phyloP scores from a whole-genome alignment of 1,140 invertebrate species.

The Neodiprion fabricii region DNA sequence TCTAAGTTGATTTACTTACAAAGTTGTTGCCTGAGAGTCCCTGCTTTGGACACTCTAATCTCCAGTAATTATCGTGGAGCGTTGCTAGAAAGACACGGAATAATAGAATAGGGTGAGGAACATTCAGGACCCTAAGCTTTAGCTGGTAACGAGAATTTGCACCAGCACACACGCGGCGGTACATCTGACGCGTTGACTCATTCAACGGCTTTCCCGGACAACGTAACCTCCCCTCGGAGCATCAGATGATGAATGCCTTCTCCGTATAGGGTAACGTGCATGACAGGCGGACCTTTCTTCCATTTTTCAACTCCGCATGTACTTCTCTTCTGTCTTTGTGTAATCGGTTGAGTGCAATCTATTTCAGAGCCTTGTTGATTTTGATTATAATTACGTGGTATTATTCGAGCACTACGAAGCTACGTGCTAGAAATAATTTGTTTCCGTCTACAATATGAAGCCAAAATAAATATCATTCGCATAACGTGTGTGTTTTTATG shows the following conservation, averaged over 20 bases:
- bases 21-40: background rate
- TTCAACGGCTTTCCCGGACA: slow-evolving; percentile 21
- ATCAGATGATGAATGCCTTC: background rate
- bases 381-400: slow-evolving; percentile 5
- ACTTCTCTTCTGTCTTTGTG: background rate
- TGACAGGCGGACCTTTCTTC: slow-evolving; percentile 2
- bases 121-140: slow-evolving; percentile 33
- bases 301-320: background rate
- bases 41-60: slow-evolving; percentile 41
- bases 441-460: background rate
- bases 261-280: background rate
- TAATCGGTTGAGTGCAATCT: background rate
- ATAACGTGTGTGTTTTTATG: slow-evolving; percentile 36
- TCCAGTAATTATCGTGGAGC: slow-evolving; percentile 31
- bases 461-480: background rate
- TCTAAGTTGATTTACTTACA: background rate
- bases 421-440: background rate
- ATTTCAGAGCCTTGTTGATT: background rate
- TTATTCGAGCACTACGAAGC: background rate
- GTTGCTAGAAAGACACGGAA: background rate
- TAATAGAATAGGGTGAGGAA: slow-evolving; percentile 22
- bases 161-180: slow-evolving; percentile 31
- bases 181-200: slow-evolving; percentile 51
- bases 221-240: background rate
- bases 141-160: slow-evolving; percentile 50